These are phyloP conservation scores for Callionymus lyra DNA, from an alignment of 2,113 vertebrate species.

Conservation along the genomic window DNA sequence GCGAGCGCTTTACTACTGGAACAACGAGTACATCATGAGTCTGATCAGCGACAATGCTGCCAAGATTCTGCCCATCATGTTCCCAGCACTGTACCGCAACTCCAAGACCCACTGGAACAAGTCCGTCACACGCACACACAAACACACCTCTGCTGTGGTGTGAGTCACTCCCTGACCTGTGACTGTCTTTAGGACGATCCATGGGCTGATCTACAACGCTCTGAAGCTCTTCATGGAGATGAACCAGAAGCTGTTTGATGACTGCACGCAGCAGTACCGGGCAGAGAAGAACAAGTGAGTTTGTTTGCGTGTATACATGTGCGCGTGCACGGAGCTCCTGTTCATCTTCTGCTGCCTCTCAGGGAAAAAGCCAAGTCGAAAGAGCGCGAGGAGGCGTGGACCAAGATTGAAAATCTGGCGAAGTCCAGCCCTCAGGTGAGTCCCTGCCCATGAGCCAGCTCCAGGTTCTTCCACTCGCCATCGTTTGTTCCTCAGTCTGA, in stretches of 20 bases:
- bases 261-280: conserved; percentile 97
- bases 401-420: conserved; percentile 96
- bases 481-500: not conserved
- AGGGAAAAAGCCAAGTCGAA: conserved; percentile 97
- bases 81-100: conserved; percentile 95
- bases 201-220: conserved; percentile 96
- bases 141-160: not conserved
- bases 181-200: conserved; percentile 78
- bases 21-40: conserved; percentile 97
- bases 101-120: conserved; percentile 99
- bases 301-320: not conserved
- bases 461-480: too few relatives aligned
- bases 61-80: conserved; percentile 97
- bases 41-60: conserved; percentile 95
- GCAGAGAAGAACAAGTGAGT: conserved; percentile 93
- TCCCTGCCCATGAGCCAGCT: too few relatives aligned
- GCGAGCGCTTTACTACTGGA: conserved; percentile 91
- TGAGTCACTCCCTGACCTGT: not conserved
- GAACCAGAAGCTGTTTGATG: conserved; percentile 98
- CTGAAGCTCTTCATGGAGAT: conserved; percentile 99
- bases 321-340: not conserved
- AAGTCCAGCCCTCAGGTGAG: conserved; percentile 95
- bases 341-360: conserved; percentile 10
- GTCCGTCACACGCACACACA: conserved; percentile 51
- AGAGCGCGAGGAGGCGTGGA: conserved; percentile 96